These are phyloP conservation scores for Nesoenas mayeri DNA, from an alignment of 2,113 vertebrate genomes.

Conservation along the genomic window DNA sequence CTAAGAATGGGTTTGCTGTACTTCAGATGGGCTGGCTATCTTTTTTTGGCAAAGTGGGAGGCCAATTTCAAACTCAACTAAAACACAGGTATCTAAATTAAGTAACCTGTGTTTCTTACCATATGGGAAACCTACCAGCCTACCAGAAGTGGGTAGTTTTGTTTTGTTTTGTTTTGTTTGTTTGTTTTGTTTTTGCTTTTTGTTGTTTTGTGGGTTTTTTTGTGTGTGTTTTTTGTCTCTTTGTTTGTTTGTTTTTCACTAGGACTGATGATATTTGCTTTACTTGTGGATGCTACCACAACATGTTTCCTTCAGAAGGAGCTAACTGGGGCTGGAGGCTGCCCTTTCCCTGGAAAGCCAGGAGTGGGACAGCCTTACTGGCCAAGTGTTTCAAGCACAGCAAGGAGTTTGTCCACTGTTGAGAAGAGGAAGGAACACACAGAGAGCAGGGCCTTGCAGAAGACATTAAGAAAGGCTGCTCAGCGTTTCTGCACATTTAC, in stretches of 20 bases:
- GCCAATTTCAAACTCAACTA: not conserved
- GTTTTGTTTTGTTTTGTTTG: too few relatives aligned
- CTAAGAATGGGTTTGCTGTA: not conserved
- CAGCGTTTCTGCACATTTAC: not conserved
- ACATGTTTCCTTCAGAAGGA: not conserved
- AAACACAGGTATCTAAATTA: not conserved
- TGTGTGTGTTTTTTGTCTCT: too few relatives aligned
- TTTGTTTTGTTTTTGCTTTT: not conserved
- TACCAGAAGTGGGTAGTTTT: not conserved
- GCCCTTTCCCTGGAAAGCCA: not conserved
- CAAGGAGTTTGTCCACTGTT: not conserved
- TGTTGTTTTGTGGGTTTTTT: too few relatives aligned
- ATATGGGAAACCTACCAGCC: not conserved
- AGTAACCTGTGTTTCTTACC: fast-evolving
- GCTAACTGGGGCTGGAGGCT: fast-evolving
- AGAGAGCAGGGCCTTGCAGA: not conserved
- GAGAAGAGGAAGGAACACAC: not conserved
- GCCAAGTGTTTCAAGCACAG: not conserved
- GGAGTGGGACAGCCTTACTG: fast-evolving
- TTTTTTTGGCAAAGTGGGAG: not conserved
- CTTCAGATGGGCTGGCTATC: not conserved
- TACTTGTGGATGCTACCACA: not conserved
- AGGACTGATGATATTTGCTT: not conserved
- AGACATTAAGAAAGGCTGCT: not conserved
- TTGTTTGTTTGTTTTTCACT: not conserved